Evolutionary conservation across 2,888 invertebrate species (phyloP).

Genomic region (Automeris io): DNA sequence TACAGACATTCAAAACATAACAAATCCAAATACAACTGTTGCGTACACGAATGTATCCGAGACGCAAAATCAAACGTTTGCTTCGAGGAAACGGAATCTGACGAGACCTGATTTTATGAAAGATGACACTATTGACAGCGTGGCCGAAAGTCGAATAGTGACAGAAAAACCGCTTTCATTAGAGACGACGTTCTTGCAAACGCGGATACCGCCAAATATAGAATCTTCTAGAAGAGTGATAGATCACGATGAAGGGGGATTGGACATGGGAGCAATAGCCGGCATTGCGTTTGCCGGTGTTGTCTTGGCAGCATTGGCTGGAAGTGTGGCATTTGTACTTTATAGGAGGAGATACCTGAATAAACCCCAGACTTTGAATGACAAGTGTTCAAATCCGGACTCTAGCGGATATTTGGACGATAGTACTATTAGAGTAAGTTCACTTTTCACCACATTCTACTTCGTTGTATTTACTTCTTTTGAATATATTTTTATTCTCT

Average conservation of each 20-base stretch:
- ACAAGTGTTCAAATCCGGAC: slow-evolving; percentile 89
- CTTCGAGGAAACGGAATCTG: slow-evolving; percentile 47
- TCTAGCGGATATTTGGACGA: slow-evolving; percentile 92
- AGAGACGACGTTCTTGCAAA: slow-evolving; percentile 62
- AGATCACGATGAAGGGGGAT: slow-evolving; percentile 46
- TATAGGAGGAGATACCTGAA: slow-evolving; percentile 86
- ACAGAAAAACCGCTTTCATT: slow-evolving; percentile 65
- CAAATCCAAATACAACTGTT: slow-evolving; percentile 30
- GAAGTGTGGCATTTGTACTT: slow-evolving; percentile 81
- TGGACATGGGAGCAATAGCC: slow-evolving; percentile 80
- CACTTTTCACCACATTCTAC: background rate
- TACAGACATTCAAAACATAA: slow-evolving; percentile 23
- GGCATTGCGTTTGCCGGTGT: slow-evolving; percentile 83
- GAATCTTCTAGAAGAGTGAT: slow-evolving; percentile 60
- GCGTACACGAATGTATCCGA: slow-evolving; percentile 39
- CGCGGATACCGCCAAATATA: slow-evolving; percentile 57
- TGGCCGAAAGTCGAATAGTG: slow-evolving; percentile 58
- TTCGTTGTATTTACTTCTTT: too few species aligned
- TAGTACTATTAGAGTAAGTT: slow-evolving; percentile 87
- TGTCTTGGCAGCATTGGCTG: slow-evolving; percentile 79
- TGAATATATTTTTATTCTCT: too few species aligned
- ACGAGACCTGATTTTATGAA: slow-evolving; percentile 54
- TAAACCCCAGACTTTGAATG: slow-evolving; percentile 89
- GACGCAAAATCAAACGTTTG: slow-evolving; percentile 44
- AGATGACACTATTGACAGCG: slow-evolving; percentile 38